These are phyloP conservation scores for Drosophila kohkoa DNA, from an alignment of 1,140 invertebrate genomes.

Conservation along the genomic window DNA sequence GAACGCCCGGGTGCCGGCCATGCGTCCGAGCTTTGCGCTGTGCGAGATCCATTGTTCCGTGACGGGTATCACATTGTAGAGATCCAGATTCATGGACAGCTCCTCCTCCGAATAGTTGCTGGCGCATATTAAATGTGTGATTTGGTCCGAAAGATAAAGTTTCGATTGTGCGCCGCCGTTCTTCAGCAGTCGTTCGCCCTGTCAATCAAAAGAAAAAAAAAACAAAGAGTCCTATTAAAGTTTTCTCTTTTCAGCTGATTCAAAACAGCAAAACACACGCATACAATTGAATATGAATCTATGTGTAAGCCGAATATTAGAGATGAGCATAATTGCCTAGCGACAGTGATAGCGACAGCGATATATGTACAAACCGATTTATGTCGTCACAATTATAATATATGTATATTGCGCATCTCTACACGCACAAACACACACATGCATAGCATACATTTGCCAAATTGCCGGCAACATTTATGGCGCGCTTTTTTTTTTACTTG, in stretches of 20 bases:
- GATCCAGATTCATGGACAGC: slow-evolving; percentile 92
- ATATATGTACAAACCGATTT: neutral
- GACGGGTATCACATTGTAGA: slow-evolving; percentile 94
- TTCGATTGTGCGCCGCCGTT: slow-evolving; percentile 91
- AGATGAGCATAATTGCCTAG: slow-evolving; percentile 7
- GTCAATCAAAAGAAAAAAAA: slow-evolving; percentile 51
- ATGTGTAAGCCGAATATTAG: neutral
- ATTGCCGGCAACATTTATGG: slow-evolving; percentile 71
- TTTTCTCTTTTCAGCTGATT: slow-evolving; percentile 13
- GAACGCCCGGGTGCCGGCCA: slow-evolving; percentile 81
- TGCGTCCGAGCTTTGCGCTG: slow-evolving; percentile 85
- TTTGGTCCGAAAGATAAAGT: slow-evolving; percentile 91
- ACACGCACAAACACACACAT: slow-evolving; percentile 28
- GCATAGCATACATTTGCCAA: slow-evolving; percentile 27
- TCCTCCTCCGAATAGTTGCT: slow-evolving; percentile 90
- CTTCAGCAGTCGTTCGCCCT: slow-evolving; percentile 91
- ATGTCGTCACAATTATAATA: slow-evolving; percentile 19
- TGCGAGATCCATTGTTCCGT: slow-evolving; percentile 92
- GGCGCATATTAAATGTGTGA: slow-evolving; percentile 94
- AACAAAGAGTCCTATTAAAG: slow-evolving; percentile 41
- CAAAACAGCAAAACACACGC: neutral
- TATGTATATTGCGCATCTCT: slow-evolving; percentile 35
- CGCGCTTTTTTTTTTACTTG: slow-evolving; percentile 63
- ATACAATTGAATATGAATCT: neutral
- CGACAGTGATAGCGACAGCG: neutral